These are phyloP conservation scores for Drosophila mercatorum DNA, from an alignment of 2,888 invertebrate genomes.

Conservation along the genomic window DNA sequence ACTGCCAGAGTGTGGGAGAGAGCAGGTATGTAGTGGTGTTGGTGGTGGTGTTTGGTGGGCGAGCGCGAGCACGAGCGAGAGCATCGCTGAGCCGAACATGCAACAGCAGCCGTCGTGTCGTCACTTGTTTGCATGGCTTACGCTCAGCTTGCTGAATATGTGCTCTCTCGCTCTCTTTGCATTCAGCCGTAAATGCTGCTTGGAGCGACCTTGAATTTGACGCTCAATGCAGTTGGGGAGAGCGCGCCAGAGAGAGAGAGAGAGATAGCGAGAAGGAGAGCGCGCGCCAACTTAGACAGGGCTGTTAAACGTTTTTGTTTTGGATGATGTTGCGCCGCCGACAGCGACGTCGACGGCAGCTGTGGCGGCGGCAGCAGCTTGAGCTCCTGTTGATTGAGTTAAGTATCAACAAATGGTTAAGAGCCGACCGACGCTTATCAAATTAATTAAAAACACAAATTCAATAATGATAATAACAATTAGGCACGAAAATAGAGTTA, in stretches of 20 bases:
- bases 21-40: constrained; percentile 30
- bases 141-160: constrained; percentile 61
- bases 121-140: constrained; percentile 56
- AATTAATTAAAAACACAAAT: constrained; percentile 52
- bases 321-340: constrained; percentile 39
- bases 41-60: constrained; percentile 26
- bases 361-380: constrained; percentile 24
- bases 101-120: constrained; percentile 39
- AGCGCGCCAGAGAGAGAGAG: constrained; percentile 10
- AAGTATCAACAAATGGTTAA: constrained; percentile 63
- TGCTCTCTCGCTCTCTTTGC: constrained; percentile 23
- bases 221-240: constrained; percentile 43
- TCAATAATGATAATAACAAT: constrained; percentile 6
- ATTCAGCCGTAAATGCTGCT: constrained; percentile 51
- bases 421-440: constrained; percentile 19
- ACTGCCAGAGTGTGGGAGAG: constrained; percentile 28
- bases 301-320: constrained; percentile 61
- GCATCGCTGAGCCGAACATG: constrained; percentile 20
- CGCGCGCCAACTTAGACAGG: constrained; percentile 37
- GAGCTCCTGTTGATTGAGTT: constrained; percentile 69
- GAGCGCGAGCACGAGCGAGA: constrained; percentile 19
- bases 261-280: constrained; percentile 16
- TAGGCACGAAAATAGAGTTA: neutral
- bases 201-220: constrained; percentile 71
- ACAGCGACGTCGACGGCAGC: constrained; percentile 1